These are phyloP conservation scores for Anser brachyrhynchus DNA, from an alignment of 2,113 vertebrate species.

Conservation along the genomic window DNA sequence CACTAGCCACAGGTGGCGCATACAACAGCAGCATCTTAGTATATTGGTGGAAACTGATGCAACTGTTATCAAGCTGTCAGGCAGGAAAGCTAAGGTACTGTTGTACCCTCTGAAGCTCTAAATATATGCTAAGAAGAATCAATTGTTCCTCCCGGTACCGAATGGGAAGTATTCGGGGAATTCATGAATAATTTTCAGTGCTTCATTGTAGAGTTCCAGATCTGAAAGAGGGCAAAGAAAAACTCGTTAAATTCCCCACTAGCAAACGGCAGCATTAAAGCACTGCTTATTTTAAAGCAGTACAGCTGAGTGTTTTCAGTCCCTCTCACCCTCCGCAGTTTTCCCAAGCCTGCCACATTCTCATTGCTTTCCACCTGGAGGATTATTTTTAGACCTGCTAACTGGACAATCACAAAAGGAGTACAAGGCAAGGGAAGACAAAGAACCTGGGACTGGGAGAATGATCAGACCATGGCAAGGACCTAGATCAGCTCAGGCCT, in stretches of 20 bases:
- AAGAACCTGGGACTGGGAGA: background rate
- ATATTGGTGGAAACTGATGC: background rate
- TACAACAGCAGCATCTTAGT: background rate
- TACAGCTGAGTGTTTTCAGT: background rate
- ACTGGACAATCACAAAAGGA: background rate
- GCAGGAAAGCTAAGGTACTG: background rate
- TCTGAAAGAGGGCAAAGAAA: constrained; percentile 77
- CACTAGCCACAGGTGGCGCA: background rate
- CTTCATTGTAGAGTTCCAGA: constrained; percentile 90
- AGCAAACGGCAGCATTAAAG: background rate
- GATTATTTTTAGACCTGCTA: background rate
- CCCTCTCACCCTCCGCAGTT: background rate
- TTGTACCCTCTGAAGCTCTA: background rate
- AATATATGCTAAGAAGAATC: constrained; percentile 31
- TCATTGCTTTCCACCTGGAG: background rate
- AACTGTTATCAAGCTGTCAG: background rate
- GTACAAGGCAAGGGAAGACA: background rate
- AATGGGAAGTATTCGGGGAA: constrained; percentile 90
- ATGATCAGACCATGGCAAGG: background rate
- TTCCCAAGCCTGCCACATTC: background rate
- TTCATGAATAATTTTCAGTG: constrained; percentile 90
- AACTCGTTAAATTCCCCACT: background rate
- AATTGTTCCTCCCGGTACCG: constrained; percentile 72
- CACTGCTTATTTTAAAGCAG: background rate
- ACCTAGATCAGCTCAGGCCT: background rate